phyloP scores from a whole-genome alignment of 2,797 vertebrate genomes.

The Lepilemur ruficaudatus region DNA sequence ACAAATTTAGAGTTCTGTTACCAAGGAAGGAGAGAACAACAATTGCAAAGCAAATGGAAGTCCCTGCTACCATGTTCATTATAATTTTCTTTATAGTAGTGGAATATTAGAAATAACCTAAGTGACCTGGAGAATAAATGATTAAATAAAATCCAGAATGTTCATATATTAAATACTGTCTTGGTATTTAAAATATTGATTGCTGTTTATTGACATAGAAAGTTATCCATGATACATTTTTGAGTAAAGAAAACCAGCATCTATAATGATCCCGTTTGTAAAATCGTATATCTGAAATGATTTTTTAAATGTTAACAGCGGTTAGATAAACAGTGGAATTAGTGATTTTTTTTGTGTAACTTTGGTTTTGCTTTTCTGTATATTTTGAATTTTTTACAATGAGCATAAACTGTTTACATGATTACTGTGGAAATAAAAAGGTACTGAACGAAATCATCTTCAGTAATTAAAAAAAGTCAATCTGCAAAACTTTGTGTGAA shows the following conservation, averaged over 20 bases:
- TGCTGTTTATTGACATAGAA: background rate
- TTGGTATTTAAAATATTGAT: background rate
- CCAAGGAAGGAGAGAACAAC: background rate
- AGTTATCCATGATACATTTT: background rate
- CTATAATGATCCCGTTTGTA: background rate
- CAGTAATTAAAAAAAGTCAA: background rate
- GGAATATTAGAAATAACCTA: background rate
- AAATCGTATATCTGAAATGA: background rate
- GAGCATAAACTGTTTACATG: background rate
- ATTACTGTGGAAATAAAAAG: background rate
- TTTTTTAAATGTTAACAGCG: background rate
- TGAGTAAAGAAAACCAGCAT: background rate
- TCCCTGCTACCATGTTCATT: background rate
- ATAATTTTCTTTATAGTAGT: background rate
- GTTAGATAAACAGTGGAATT: background rate
- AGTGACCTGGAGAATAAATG: background rate
- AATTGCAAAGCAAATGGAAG: background rate
- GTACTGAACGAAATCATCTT: background rate
- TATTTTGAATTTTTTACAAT: background rate
- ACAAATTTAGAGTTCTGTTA: background rate
- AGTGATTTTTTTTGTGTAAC: background rate
- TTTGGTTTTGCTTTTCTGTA: background rate
- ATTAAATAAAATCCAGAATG: background rate
- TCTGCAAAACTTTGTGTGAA: background rate
- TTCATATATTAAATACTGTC: background rate